Evolutionary conservation across 2,888 invertebrate genomes (phyloP).

Genomic region (Mayetiola destructor): DNA sequence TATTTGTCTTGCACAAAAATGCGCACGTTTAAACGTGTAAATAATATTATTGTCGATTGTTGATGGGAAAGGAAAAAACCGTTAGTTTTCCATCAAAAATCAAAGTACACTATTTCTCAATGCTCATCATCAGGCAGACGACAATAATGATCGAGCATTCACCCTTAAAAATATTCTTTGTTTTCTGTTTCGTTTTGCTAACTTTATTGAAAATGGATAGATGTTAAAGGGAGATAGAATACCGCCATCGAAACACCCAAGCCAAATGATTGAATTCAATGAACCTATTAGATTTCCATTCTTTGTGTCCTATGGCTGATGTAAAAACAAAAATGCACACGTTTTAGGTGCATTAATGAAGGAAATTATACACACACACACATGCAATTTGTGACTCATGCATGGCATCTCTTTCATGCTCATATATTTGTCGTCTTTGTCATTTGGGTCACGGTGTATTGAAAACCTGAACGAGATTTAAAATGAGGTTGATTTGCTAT

Average conservation of each 20-base stretch:
- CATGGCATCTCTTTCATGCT: background rate
- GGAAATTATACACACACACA: too few relatives aligned
- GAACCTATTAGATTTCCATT: background rate
- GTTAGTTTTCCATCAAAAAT: background rate
- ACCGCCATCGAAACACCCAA: too few relatives aligned
- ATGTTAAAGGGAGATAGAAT: too few relatives aligned
- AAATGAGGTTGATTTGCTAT: slow-evolving; percentile 1
- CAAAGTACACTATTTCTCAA: background rate
- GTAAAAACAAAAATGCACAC: slow-evolving; percentile 5
- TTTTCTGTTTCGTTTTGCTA: too few relatives aligned
- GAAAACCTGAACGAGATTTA: slow-evolving; percentile 7
- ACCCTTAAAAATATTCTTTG: background rate
- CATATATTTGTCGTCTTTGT: background rate
- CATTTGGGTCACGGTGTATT: background rate
- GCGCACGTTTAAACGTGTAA: too few relatives aligned
- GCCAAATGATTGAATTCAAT: background rate
- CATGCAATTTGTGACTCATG: background rate
- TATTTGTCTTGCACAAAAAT: slow-evolving; percentile 3
- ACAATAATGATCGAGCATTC: background rate
- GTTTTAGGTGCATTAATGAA: slow-evolving; percentile 8
- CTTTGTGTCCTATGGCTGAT: background rate
- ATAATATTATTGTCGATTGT: background rate
- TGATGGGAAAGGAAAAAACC: background rate
- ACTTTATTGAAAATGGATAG: too few relatives aligned
- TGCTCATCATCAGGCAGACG: background rate